Evolutionary conservation across 2,888 invertebrate species (phyloP), one percentile per base, ranked within the genome.

Genomic region (Cremastinae sp.): DNA sequence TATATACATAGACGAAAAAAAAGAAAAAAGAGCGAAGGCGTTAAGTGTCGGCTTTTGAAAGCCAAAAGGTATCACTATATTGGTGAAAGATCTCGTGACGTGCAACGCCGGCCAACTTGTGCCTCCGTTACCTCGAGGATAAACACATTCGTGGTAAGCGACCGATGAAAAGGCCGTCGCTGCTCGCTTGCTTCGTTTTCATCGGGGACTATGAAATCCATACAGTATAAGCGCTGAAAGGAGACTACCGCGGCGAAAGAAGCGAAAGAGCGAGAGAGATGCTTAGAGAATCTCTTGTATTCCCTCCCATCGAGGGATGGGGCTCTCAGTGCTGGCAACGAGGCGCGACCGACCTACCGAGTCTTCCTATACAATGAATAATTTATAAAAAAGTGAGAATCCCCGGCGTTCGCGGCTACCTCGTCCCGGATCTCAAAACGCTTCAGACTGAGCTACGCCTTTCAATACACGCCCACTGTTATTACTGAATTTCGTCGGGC

Each of bases 61-160:
- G 37, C 45, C 20, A 43, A 18, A 16, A 22, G 49, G 28, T 51
- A 47, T 49, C 28, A 5, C 28, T 28, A 43, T 49, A 51, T 16
- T 43, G 39, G 58, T 47, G 56, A 55, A 51, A 68, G 51, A 49
- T 61, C 47, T 58, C 66, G 61, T 41, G 35, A 72, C 61, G 49
- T 65, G 14, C n/a, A n/a, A n/a, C 28, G 28, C 51, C 51, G 51
- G 72, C 66, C 72, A 69, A 73, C 62, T 72, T 68, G 71, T 45
- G 16, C 47, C 37, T 3, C 58, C 41, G 39, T 22, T 55, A 56
- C 51, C 56, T 72, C 53, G 14, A 71, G 79, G 78, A 43, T 81
- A 79, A 83, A 80, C 80, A 78, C 80, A 79, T 82, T 81, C 79
- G 77, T 49, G 77, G 81, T 82, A 72, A 78, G 74, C 74, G 72